Evolutionary conservation across 2,888 invertebrate species (phyloP).

Genomic region (Metopia argyrocephala): DNA sequence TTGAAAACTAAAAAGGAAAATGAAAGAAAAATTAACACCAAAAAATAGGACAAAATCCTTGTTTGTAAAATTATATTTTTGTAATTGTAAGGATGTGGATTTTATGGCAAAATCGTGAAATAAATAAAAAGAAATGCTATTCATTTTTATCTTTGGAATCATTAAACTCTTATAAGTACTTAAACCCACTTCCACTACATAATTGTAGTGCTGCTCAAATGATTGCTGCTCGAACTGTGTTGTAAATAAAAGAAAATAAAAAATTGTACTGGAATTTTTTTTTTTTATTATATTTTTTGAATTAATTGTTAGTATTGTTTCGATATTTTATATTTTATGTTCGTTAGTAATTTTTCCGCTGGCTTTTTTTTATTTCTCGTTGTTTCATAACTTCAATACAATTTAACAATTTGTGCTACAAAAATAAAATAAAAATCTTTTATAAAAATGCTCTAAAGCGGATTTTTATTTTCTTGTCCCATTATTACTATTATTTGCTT

Average conservation of each 20-base stretch:
- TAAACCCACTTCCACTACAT: background rate
- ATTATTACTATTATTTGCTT: background rate
- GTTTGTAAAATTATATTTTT: no score
- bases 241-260: background rate
- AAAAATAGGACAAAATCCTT: no score
- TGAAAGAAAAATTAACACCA: background rate
- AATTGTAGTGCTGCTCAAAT: background rate
- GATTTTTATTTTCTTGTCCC: conserved; percentile 4
- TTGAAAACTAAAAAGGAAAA: no score
- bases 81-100: no score
- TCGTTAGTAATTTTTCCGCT: background rate
- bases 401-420: conserved; percentile 1
- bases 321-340: background rate
- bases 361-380: conserved; percentile 30
- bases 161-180: conserved; percentile 45
- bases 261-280: background rate
- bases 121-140: conserved; percentile 37
- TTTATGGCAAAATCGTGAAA: background rate
- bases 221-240: no score
- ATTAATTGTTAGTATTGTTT: background rate
- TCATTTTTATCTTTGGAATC: conserved; percentile 42
- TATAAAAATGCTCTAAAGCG: conserved; percentile 15
- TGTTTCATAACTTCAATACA: conserved; percentile 19
- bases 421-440: conserved; percentile 9
- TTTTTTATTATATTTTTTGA: background rate